A percentile compares a stretch with the other conserved stretches of the same genome.
Conservation (phyloP, 2,888 invertebrate genomes). For the Carterocephalus palaemon region DNA sequence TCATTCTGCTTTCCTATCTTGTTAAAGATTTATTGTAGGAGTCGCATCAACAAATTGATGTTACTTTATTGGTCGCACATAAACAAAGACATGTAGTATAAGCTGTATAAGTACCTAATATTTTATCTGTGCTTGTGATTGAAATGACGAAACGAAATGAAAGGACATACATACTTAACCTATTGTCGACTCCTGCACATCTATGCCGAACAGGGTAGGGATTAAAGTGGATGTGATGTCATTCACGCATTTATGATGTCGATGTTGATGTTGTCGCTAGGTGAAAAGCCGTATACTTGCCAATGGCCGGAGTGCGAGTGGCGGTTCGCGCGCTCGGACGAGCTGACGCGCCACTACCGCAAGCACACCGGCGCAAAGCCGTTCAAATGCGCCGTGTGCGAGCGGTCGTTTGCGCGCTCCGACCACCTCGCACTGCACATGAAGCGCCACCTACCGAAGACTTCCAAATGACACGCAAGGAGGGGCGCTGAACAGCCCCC, state of each 20-base stretch:
- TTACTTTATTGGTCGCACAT: no score
- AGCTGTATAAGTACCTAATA: no score
- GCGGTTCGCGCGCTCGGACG: conserved; percentile 97
- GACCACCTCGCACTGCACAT: conserved; percentile 97
- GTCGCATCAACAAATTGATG: no score
- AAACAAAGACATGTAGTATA: no score
- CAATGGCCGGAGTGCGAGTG: conserved; percentile 99
- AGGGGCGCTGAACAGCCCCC: conserved; percentile 69
- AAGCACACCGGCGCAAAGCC: conserved; percentile 98
- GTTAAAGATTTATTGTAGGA: no score
- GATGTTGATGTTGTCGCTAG: conserved; percentile 68
- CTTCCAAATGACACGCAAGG: conserved; percentile 82
- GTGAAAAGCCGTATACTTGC: conserved; percentile 98
- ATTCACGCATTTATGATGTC: not conserved
- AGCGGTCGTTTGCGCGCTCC: conserved; percentile 95
- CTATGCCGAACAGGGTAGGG: no score
- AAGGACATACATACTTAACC: no score
- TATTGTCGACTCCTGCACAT: no score
- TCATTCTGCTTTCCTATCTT: not conserved
- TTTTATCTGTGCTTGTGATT: no score
- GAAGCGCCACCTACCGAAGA: conserved; percentile 97
- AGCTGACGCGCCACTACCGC: conserved; percentile 96
- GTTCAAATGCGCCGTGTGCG: conserved; percentile 97
- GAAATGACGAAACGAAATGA: no score
- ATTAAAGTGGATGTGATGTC: no score